phyloP scores from a whole-genome alignment of 2,113 vertebrate species.

The Aldabrachelys gigantea region DNA sequence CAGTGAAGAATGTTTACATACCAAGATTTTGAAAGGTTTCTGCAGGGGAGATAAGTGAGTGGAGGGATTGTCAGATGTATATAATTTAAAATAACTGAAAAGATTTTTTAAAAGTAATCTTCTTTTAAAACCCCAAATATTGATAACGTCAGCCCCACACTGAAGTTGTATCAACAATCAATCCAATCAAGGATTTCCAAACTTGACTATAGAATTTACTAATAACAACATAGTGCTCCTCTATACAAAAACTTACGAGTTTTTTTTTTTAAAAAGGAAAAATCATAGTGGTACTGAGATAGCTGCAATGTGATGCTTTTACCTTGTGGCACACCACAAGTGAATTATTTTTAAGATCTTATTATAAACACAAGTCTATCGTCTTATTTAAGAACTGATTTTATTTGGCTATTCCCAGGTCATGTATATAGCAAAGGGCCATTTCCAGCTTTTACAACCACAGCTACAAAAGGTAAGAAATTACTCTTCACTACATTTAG shows the following conservation, averaged over 20 bases:
- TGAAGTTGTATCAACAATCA: background rate
- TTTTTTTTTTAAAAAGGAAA: conserved; percentile 10
- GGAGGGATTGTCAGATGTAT: background rate
- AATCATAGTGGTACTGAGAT: conserved; percentile 11
- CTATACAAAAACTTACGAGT: conserved; percentile 2
- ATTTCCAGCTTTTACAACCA: background rate
- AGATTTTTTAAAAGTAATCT: background rate
- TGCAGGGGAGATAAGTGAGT: background rate
- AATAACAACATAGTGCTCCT: background rate
- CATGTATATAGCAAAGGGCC: conserved; percentile 9
- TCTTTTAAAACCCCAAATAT: background rate
- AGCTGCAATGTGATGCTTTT: background rate
- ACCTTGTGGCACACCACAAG: background rate
- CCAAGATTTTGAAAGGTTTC: background rate
- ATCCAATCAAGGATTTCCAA: background rate
- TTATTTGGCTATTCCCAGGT: background rate
- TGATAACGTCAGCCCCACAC: background rate
- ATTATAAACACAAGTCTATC: background rate
- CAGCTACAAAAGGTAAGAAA: conserved; percentile 32
- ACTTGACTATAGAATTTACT: background rate
- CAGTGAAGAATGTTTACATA: background rate
- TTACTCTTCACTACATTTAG: background rate
- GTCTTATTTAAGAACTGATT: conserved; percentile 4
- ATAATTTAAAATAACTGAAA: background rate
- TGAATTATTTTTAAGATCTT: background rate